Percentiles rank a stretch among this genome's conserved stretches.
Conservation (phyloP, 2,888 invertebrate species). For the Muscina levida region DNA sequence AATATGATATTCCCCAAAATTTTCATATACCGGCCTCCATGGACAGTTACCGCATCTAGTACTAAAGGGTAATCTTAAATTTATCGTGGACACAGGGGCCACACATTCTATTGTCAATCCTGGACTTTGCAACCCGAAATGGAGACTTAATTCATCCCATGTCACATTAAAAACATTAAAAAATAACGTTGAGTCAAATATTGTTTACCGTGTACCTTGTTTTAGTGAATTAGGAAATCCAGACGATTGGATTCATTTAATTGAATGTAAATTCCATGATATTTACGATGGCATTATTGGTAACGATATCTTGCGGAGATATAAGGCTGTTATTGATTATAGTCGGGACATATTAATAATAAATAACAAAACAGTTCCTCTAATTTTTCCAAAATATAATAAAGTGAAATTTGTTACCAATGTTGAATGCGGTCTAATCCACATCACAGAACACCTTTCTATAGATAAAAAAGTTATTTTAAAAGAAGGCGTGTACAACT, state of each 20-base stretch:
- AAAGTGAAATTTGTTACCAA: slow-evolving; percentile 3
- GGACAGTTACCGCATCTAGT: slow-evolving; percentile 3
- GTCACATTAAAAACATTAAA: slow-evolving; percentile 28
- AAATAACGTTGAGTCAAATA: not conserved
- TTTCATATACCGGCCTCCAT: too few relatives aligned
- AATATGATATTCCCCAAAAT: not conserved
- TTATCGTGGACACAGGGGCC: too few relatives aligned
- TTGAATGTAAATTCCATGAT: slow-evolving; percentile 41
- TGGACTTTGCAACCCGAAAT: too few relatives aligned
- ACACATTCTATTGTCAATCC: too few relatives aligned
- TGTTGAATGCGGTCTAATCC: slow-evolving; percentile 18
- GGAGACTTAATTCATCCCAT: too few relatives aligned
- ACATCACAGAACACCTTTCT: not conserved
- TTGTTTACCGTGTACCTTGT: too few relatives aligned
- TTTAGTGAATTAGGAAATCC: slow-evolving; percentile 7
- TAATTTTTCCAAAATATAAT: slow-evolving; percentile 4
- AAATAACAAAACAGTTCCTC: not conserved
- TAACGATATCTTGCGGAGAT: slow-evolving; percentile 27
- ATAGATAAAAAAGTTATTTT: not conserved
- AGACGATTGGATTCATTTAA: slow-evolving; percentile 56
- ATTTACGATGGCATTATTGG: slow-evolving; percentile 33
- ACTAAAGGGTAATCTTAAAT: slow-evolving; percentile 2
- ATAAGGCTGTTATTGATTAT: slow-evolving; percentile 6
- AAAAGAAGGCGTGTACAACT: not conserved
- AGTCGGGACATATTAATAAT: not conserved